These are phyloP conservation scores for Melanotaenia nigrans DNA, from an alignment of 2,797 vertebrate species.

Conservation along the genomic window DNA sequence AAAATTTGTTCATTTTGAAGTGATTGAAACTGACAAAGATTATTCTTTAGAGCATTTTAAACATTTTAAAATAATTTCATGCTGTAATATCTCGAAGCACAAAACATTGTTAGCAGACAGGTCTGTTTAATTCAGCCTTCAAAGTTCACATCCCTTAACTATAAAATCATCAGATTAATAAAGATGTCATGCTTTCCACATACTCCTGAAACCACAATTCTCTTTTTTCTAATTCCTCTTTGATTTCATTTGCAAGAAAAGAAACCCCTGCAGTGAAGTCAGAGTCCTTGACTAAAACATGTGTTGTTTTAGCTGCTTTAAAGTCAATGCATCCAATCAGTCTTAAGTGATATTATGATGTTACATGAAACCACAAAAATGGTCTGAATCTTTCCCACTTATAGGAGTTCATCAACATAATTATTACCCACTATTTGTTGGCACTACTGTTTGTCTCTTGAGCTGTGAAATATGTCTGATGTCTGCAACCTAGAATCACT, in stretches of 20 bases:
- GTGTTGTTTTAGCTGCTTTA: neutral
- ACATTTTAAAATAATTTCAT: neutral
- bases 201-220: neutral
- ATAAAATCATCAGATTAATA: neutral
- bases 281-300: too few relatives aligned
- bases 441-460: slow-evolving; percentile 2
- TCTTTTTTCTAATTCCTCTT: neutral
- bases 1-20: neutral
- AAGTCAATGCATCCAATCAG: neutral
- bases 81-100: neutral
- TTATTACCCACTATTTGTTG: neutral
- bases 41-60: neutral
- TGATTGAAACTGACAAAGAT: neutral
- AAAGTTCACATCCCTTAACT: neutral
- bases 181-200: neutral
- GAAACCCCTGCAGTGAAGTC: too few relatives aligned
- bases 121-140: neutral
- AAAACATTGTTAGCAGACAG: neutral
- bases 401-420: neutral
- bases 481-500: neutral
- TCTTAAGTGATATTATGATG: neutral
- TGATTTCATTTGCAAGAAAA: neutral
- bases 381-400: neutral
- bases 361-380: neutral
- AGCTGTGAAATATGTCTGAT: slow-evolving; percentile 1